Base-by-base conservation (phyloP, 1,140 invertebrate species). In the Chelonus insularis region DNA sequence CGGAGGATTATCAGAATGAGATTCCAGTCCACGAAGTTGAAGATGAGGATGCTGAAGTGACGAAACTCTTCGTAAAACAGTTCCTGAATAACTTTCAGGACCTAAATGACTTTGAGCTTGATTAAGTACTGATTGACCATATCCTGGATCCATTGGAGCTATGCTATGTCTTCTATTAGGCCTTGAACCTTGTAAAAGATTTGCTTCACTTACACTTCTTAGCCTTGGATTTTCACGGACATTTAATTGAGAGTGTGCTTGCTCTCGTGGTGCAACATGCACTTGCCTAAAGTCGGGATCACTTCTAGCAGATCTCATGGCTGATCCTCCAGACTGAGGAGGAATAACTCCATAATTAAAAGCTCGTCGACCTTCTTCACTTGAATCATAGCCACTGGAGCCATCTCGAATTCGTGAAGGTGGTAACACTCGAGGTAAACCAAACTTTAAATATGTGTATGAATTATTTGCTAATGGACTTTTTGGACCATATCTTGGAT, bases 381-480 rank as follows among this genome's bases (percentile, higher is more conserved):
- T 87, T 67, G 93, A 95, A 69, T 95, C 92, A 73, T 95, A 95
- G 1, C 93, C 93, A 63, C 91, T 94, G 6, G 92, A 94, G 0
- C 87, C 87, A 68, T 89, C 87, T 9, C 81, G 67, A 18, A 74
- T 56, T 9, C 73, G 65, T 12, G 79, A 75, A 0, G 92, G 93
- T 16, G 94, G 93, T 73, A 95, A 88, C 0, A 96, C 94, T 32
- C 95, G 84, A 0, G 95, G 95, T 43, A 96, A 79, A 1, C 95
- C 95, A 70, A 96, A 96, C 76, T 96, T 95, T 20, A 96, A 83
- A 80, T 96, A 96, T 2, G 93, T 94, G 76, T 93, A 94, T 82
- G 95, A 95, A 72, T 95, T 95, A 7, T 90, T 89, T 12, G 92
- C 91, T 36, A 95, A 79, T 0, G 92, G 90, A 34, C 77, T 80